These are phyloP conservation scores for Catostylus mosaicus DNA, from an alignment of 30 jellyfish, hydroid and myxozoan species.

Conservation along the genomic window DNA sequence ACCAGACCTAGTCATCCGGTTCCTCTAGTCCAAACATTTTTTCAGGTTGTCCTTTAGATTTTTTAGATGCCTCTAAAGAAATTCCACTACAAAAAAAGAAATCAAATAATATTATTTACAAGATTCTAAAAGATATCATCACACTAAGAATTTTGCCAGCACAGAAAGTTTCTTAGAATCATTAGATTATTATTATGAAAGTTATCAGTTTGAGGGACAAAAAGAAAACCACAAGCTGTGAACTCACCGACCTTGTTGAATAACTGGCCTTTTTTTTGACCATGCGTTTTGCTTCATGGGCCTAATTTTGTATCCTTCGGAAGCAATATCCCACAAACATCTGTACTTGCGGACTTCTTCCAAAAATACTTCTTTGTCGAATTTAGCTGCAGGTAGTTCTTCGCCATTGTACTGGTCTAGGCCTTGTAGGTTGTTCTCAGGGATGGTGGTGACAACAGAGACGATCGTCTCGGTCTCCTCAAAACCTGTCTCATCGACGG, in stretches of 20 bases:
- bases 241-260: slow-evolving; percentile 49
- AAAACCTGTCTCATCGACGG: slow-evolving; percentile 32
- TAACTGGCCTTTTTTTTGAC: slow-evolving; percentile 60
- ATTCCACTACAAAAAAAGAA: slow-evolving; percentile 44
- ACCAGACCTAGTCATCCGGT: slow-evolving; percentile 67
- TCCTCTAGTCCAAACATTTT: slow-evolving; percentile 55
- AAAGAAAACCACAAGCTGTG: slow-evolving; percentile 50
- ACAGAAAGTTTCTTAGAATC: slow-evolving; percentile 22
- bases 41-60: slow-evolving; percentile 60
- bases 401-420: slow-evolving; percentile 53
- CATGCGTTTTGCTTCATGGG: slow-evolving; percentile 56
- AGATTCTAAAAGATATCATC: slow-evolving; percentile 13
- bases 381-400: slow-evolving; percentile 36
- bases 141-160: slow-evolving; percentile 26
- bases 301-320: slow-evolving; percentile 51
- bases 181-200: slow-evolving; percentile 21
- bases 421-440: slow-evolving; percentile 53
- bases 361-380: slow-evolving; percentile 45
- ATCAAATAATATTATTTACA: slow-evolving; percentile 16
- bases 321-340: slow-evolving; percentile 37
- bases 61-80: slow-evolving; percentile 70
- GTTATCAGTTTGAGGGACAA: slow-evolving; percentile 38
- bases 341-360: slow-evolving; percentile 56
- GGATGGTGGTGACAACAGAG: slow-evolving; percentile 51
- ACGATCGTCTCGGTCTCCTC: slow-evolving; percentile 28